Evolutionary conservation across 2,888 invertebrate genomes (phyloP).

Genomic region (Parelbella ahira): DNA sequence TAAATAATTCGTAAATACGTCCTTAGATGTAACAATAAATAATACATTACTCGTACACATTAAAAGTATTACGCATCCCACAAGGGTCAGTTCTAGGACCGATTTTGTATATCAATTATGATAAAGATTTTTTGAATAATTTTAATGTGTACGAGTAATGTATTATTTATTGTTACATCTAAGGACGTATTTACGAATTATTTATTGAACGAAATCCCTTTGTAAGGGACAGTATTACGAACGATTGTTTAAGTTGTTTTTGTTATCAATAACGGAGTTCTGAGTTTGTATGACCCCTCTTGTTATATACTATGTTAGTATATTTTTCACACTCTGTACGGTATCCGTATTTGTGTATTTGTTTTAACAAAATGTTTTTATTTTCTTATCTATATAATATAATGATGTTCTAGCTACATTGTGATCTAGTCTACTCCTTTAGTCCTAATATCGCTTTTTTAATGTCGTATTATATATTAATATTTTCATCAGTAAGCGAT

Average conservation of each 20-base stretch:
- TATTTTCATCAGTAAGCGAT: neutral
- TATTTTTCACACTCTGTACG: slow-evolving; percentile 61
- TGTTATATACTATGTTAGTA: slow-evolving; percentile 70
- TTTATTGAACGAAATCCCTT: slow-evolving; percentile 59
- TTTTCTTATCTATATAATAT: slow-evolving; percentile 26
- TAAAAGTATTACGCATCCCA: slow-evolving; percentile 40
- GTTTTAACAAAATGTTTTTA: slow-evolving; percentile 42
- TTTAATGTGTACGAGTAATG: slow-evolving; percentile 32
- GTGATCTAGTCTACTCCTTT: slow-evolving; percentile 58
- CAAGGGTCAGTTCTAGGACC: slow-evolving; percentile 44
- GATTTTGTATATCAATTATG: slow-evolving; percentile 37
- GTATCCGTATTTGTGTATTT: slow-evolving; percentile 77
- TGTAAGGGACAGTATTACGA: slow-evolving; percentile 49
- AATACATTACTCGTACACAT: slow-evolving; percentile 81
- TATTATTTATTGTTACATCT: slow-evolving; percentile 62
- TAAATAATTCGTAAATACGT: too few species aligned
- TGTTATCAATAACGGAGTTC: slow-evolving; percentile 68
- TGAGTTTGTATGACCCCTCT: slow-evolving; percentile 67
- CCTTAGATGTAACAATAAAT: slow-evolving; percentile 78
- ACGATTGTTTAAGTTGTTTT: slow-evolving; percentile 49
- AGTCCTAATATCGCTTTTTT: slow-evolving; percentile 41
- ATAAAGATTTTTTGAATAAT: slow-evolving; percentile 32
- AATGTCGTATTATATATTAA: slow-evolving; percentile 27
- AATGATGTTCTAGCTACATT: slow-evolving; percentile 37
- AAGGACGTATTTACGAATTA: slow-evolving; percentile 66